Base-by-base conservation (phyloP, 2,888 invertebrate species). In the Apodemia zela region DNA sequence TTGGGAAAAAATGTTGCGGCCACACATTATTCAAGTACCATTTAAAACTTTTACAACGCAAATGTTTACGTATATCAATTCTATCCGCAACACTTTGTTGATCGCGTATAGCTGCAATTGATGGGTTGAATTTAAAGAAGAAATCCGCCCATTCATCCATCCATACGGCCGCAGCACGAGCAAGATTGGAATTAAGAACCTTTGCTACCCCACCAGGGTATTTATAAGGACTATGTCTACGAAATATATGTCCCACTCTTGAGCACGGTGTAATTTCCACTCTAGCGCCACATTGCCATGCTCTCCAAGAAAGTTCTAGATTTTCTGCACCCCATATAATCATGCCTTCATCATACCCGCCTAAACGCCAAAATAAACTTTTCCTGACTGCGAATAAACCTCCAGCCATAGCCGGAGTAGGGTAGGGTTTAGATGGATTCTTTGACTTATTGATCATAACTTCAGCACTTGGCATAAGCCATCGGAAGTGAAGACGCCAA, bases 241-340 rank as follows among this genome's bases (percentile, higher is more conserved):
- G 93, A 78, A 98, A 98, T 29, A 98, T 94, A 81, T 98, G 98
- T 0, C 98, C 98, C 0, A 98, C 98, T 77, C 98, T 95, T 0
- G 98, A 98, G 77, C 98, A 98, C 0, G 98, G 97, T 0, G 96
- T 96, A 61, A 98, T 98, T 85, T 98, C 96, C 0, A 98, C 94
- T 65, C 94, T 93, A 0, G 98, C 98, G 0, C 98, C 98, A 75
- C 98, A 98, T 79, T 98, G 97, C 98, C 98, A 98, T 0, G 97
- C 97, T 70, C 99, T 94, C 86, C 99, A 98, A 0, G 99, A 99
- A 81, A 99, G 93, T 86, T 99, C 99, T 45, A 99, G 93, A 85
- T 99, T 99, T 85, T 99, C 99, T 0, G 98, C 99, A 5, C 99
- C 99, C 99, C 99, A 99, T 67, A 99, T 98, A 72, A 95, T 94